Evolutionary conservation across 2,888 invertebrate genomes (phyloP).

Genomic region (Andrena haemorrhoa): DNA sequence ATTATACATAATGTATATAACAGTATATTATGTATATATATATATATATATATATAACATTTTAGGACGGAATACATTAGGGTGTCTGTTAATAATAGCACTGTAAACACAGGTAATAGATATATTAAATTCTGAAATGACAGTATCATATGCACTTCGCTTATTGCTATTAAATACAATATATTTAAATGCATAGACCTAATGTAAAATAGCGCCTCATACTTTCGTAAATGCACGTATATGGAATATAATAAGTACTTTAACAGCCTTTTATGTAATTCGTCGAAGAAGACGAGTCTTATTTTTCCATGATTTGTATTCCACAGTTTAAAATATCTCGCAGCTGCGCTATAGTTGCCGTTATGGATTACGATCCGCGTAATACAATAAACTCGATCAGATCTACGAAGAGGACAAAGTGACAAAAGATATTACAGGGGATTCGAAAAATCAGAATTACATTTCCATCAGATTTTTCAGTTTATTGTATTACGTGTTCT

Average conservation of each 20-base stretch:
- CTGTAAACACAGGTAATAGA: slow-evolving; percentile 61
- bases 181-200: slow-evolving; percentile 62
- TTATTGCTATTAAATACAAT: slow-evolving; percentile 67
- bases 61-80: slow-evolving; percentile 76
- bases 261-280: slow-evolving; percentile 52
- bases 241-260: slow-evolving; percentile 60
- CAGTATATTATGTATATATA: slow-evolving; percentile 32
- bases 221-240: slow-evolving; percentile 52
- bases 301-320: slow-evolving; percentile 13
- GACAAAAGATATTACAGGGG: neutral
- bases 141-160: slow-evolving; percentile 59
- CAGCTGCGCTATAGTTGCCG: slow-evolving; percentile 29
- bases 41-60: slow-evolving; percentile 57
- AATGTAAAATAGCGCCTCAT: slow-evolving; percentile 51
- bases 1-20: slow-evolving; percentile 67
- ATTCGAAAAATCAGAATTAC: neutral
- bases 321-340: slow-evolving; percentile 12
- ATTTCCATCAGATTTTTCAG: slow-evolving; percentile 5
- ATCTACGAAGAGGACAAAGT: neutral
- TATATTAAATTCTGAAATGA: slow-evolving; percentile 69
- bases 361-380: slow-evolving; percentile 10
- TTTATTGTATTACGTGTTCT: slow-evolving; percentile 41
- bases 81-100: slow-evolving; percentile 63
- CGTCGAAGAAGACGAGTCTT: slow-evolving; percentile 23
- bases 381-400: slow-evolving; percentile 47